Percentiles rank a stretch among this genome's conserved stretches.
phyloP scores from a whole-genome alignment of 2,113 vertebrate species.

The Rhadina sibilatrix region DNA sequence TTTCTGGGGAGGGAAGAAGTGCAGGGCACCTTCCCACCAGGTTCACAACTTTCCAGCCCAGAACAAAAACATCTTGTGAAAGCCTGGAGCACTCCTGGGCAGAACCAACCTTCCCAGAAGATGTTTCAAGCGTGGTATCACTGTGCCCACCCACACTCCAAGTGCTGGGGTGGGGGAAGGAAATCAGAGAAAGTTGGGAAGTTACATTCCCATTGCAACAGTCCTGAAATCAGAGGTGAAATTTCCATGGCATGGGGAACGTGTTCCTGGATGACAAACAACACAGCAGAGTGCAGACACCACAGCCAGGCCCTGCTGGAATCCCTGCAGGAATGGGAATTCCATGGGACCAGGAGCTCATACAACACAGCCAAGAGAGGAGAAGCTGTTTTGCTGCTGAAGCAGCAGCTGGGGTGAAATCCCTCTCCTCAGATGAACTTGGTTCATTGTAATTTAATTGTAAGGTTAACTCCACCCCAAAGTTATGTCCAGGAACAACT shows the following conservation, averaged over 20 bases:
- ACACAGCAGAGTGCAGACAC: neutral
- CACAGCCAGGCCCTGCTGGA: neutral
- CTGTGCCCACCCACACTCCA: neutral
- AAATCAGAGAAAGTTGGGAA: neutral
- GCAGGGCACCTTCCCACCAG: neutral
- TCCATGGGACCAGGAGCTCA: neutral
- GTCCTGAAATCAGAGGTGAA: neutral
- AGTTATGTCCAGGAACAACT: neutral
- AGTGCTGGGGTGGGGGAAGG: neutral
- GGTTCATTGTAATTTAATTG: neutral
- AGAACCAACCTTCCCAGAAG: neutral
- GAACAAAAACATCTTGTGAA: neutral
- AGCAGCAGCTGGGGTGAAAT: neutral
- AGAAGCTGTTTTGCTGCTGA: neutral
- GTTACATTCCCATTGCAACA: neutral
- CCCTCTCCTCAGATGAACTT: neutral
- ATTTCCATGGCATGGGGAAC: neutral
- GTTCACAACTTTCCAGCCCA: neutral
- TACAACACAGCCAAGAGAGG: neutral
- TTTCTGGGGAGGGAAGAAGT: neutral
- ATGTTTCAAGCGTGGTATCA: no score
- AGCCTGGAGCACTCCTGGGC: neutral
- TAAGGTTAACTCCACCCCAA: neutral
- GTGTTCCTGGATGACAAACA: neutral
- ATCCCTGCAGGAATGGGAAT: neutral